Evolutionary conservation across 2,888 invertebrate species (phyloP).

Genomic region (Ormyrus thymus): DNA sequence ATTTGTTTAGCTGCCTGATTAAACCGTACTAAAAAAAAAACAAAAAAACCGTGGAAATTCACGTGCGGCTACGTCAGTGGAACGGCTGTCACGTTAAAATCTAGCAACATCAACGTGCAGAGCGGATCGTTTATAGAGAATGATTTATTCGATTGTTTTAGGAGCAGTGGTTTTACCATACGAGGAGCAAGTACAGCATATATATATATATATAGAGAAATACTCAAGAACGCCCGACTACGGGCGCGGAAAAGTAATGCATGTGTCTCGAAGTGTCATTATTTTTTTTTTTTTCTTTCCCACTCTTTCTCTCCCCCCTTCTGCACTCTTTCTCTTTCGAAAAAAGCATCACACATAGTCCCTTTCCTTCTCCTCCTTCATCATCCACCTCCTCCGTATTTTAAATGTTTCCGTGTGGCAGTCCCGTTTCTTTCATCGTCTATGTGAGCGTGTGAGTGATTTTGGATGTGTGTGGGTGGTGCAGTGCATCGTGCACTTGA

Average conservation of each 20-base stretch:
- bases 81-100: too few relatives aligned
- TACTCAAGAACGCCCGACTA: conserved; percentile 52
- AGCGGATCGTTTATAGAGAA: conserved; percentile 66
- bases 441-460: background rate
- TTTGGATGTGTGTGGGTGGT: background rate
- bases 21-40: too few relatives aligned
- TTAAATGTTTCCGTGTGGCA: conserved; percentile 28
- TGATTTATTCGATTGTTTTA: conserved; percentile 67
- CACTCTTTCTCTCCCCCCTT: background rate
- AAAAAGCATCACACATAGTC: background rate
- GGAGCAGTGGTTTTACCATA: conserved; percentile 65
- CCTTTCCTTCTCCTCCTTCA: background rate
- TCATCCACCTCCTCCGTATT: conserved; percentile 20
- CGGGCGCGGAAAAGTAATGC: conserved; percentile 40
- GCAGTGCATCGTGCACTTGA: background rate
- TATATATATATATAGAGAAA: conserved; percentile 43
- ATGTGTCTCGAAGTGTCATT: conserved; percentile 39
- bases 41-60: too few relatives aligned
- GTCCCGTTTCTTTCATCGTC: background rate
- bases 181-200: conserved; percentile 59
- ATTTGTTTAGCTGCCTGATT: too few relatives aligned
- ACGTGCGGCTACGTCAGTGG: too few relatives aligned
- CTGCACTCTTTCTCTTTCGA: conserved; percentile 4
- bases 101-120: conserved; percentile 46
- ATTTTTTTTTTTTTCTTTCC: conserved; percentile 24